Base-by-base conservation (phyloP, 2,888 invertebrate genomes). In the Caradrina kadenii region DNA sequence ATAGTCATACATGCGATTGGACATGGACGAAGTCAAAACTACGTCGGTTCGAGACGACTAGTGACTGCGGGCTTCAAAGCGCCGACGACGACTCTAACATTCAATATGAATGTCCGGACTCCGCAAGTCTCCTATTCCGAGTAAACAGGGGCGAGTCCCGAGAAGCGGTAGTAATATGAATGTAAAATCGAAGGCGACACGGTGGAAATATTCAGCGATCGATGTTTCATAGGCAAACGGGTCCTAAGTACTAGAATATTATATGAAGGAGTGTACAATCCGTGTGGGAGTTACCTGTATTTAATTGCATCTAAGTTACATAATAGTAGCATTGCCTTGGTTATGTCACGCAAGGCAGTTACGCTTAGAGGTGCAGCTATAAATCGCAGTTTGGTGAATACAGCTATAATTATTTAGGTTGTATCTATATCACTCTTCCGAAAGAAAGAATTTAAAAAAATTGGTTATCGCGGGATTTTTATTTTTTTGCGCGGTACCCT, bases 121-220 rank as follows among this genome's bases (percentile, higher is more conserved):
- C 7, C 53, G 69, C 63, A 61, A 69, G 61, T 66, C 63, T 59
- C 52, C 35, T 67, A 56, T 76, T 72, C 71, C 26, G 50, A 59
- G 69, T 75, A 78, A 74, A 74, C 59, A 70, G 59, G 74, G 62
- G 66, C 64, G 64, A 64, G 55, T 78, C 52, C 74, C 45, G 8
- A 31, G 67, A 78, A 78, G 48, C 39, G 39, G 42, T 76, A 48
- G 56, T 50, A 67, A 60, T 69, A 56, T 64, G 67, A 78, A 78
- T 73, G 45, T 69, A 62, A 69, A 73, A 69, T 67, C 45, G 58
- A 55, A 54, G 58, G 50, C 58, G 63, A 19, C 26, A 31, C 48
- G 31, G n/a, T 63, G 55, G 55, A 45, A 63, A 63, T 77, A 69
- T 66, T 60, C 62, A 48, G 48, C 22, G 39, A 64, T 62, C 52